phyloP scores from a whole-genome alignment of 2,888 invertebrate species.

The Agapostemon virescens region DNA sequence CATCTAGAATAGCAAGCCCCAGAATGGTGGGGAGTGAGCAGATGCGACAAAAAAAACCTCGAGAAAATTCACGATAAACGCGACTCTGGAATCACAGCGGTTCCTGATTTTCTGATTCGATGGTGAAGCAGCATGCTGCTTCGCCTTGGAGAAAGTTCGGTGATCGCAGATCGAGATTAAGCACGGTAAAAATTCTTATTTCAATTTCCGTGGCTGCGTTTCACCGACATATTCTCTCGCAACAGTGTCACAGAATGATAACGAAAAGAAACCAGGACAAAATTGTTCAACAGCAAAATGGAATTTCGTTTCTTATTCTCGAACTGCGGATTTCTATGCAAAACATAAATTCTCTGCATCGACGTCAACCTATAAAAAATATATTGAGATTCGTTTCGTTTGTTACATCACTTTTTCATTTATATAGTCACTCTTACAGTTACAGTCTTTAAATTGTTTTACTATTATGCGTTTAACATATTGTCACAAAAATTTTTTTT shows the following conservation, averaged over 20 bases:
- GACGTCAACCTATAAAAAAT: neutral
- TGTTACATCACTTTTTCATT: neutral
- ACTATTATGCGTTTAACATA: neutral
- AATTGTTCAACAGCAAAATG: neutral
- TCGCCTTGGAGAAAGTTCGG: conserved; percentile 14
- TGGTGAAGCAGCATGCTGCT: conserved; percentile 2
- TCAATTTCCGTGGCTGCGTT: neutral
- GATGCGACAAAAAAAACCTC: conserved; percentile 48
- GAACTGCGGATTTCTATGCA: neutral
- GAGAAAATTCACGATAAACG: conserved; percentile 46
- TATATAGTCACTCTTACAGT: neutral
- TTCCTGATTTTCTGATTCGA: conserved; percentile 40
- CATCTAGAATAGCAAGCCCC: conserved; percentile 9
- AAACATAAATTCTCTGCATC: neutral
- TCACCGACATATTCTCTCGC: neutral
- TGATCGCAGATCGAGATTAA: conserved; percentile 2
- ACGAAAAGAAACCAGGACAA: neutral
- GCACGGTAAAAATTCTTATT: conserved; percentile 1
- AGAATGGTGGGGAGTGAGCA: conserved; percentile 23
- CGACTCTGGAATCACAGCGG: conserved; percentile 46
- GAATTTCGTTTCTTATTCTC: neutral
- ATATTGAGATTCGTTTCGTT: neutral
- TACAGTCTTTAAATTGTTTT: neutral
- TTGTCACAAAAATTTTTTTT: too few species aligned
- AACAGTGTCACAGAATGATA: neutral